These are phyloP conservation scores for Drosophila maculinotata DNA, from an alignment of 2,888 invertebrate species.

Conservation along the genomic window DNA sequence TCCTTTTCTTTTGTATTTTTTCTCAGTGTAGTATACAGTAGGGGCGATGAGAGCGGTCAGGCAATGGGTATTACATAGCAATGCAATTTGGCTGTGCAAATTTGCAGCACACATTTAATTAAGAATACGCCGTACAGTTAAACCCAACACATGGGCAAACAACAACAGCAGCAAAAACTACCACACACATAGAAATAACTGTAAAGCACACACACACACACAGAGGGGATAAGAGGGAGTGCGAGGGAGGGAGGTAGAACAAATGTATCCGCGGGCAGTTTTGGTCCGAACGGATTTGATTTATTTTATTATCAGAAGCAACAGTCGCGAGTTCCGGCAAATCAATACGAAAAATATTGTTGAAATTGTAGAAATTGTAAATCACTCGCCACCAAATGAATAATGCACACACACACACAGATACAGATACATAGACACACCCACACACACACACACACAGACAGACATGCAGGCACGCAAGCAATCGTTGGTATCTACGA, in stretches of 20 bases:
- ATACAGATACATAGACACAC: slow-evolving; percentile 37
- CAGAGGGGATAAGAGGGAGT: background rate
- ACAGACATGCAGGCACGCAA: slow-evolving; percentile 24
- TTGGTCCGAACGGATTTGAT: slow-evolving; percentile 62
- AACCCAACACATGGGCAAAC: slow-evolving; percentile 31
- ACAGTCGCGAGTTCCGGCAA: slow-evolving; percentile 40
- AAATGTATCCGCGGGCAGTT: slow-evolving; percentile 34
- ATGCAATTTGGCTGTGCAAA: slow-evolving; percentile 68
- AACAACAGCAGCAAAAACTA: slow-evolving; percentile 24
- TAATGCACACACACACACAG: slow-evolving; percentile 57
- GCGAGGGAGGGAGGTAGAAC: background rate
- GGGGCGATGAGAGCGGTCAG: background rate
- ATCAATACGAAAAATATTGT: slow-evolving; percentile 50
- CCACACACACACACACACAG: slow-evolving; percentile 18
- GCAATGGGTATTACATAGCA: slow-evolving; percentile 27
- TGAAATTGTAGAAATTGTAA: slow-evolving; percentile 66
- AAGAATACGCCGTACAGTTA: slow-evolving; percentile 43
- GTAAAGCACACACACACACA: slow-evolving; percentile 8
- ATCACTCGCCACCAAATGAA: slow-evolving; percentile 72
- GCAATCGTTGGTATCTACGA: background rate
- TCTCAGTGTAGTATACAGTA: background rate
- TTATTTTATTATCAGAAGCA: slow-evolving; percentile 68
- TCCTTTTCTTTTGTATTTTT: no score
- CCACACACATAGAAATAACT: slow-evolving; percentile 43
- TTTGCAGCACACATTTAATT: slow-evolving; percentile 68